Percentiles rank a stretch among this genome's conserved stretches.
phyloP scores from a whole-genome alignment of 2,797 vertebrate species.

The Urophycis tenuis region DNA sequence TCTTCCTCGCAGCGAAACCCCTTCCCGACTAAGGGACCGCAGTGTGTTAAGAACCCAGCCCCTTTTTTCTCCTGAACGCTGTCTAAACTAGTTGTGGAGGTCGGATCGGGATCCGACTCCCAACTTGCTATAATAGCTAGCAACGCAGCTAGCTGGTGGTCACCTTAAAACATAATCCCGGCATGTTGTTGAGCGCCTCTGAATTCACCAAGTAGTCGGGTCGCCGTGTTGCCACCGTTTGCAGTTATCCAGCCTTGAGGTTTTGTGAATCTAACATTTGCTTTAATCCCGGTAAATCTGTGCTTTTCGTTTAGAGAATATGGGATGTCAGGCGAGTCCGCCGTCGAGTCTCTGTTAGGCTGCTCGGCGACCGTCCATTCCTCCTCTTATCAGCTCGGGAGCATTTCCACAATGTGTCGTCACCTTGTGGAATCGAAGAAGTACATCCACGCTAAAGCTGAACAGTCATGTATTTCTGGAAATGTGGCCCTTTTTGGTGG shows the following conservation, averaged over 20 bases:
- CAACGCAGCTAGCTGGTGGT: background rate
- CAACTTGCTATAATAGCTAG: background rate
- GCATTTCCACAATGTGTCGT: slow-evolving; percentile 14
- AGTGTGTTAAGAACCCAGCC: background rate
- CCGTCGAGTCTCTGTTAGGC: slow-evolving; percentile 50
- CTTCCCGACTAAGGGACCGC: background rate
- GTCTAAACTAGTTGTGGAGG: background rate
- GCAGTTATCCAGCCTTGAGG: background rate
- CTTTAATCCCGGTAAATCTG: slow-evolving; percentile 65
- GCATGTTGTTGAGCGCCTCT: background rate
- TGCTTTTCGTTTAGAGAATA: slow-evolving; percentile 48
- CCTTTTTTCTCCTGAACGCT: background rate
- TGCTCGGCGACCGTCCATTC: slow-evolving; percentile 54
- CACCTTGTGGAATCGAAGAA: background rate
- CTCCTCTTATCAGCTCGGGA: slow-evolving; percentile 22
- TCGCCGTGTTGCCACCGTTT: background rate
- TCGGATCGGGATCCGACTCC: background rate
- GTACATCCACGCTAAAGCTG: slow-evolving; percentile 4
- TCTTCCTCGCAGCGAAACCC: background rate
- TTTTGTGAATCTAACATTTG: slow-evolving; percentile 36
- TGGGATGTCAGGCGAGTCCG: slow-evolving; percentile 49
- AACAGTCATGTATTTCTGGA: slow-evolving; percentile 3
- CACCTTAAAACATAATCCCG: background rate
- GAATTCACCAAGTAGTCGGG: background rate
- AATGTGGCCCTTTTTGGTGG: slow-evolving; percentile 17